A percentile compares a stretch with the other conserved stretches of the same genome.
Conservation (phyloP, 2,888 invertebrate genomes). For the Cheilosia grossa region DNA sequence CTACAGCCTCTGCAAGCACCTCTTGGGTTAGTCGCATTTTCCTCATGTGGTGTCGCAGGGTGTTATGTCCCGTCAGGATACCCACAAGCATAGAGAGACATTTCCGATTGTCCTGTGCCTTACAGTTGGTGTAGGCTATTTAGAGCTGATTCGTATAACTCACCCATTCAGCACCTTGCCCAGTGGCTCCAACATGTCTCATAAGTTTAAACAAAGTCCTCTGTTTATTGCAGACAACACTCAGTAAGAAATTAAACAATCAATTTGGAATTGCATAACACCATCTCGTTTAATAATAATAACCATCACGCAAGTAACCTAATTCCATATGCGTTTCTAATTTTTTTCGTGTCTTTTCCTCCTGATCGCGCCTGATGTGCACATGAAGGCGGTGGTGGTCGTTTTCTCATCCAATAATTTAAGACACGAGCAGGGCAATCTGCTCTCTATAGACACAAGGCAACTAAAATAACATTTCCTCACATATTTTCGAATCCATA, state of each 20-base stretch:
- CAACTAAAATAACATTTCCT: constrained; percentile 70
- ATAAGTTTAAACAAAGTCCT: not conserved
- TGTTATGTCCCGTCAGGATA: no score
- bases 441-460: constrained; percentile 59
- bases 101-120: no score
- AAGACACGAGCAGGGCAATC: constrained; percentile 60
- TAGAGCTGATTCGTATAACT: no score
- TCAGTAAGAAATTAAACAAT: constrained; percentile 10
- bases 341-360: constrained; percentile 34
- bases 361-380: constrained; percentile 13
- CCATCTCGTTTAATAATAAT: constrained; percentile 22
- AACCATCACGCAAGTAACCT: constrained; percentile 43
- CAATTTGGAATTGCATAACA: constrained; percentile 31
- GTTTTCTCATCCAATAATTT: constrained; percentile 67
- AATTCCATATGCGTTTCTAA: constrained; percentile 48
- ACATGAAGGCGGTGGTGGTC: constrained; percentile 30
- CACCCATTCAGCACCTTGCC: no score
- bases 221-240: not conserved
- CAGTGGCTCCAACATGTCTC: no score
- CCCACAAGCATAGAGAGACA: no score
- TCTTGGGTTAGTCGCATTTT: no score
- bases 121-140: no score
- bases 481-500: constrained; percentile 67
- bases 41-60: no score
- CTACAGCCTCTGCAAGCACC: no score